Evolutionary conservation across 2,888 invertebrate genomes (phyloP), one percentile per base, ranked within the genome.

Genomic region (Dorcus parallelipipedus): DNA sequence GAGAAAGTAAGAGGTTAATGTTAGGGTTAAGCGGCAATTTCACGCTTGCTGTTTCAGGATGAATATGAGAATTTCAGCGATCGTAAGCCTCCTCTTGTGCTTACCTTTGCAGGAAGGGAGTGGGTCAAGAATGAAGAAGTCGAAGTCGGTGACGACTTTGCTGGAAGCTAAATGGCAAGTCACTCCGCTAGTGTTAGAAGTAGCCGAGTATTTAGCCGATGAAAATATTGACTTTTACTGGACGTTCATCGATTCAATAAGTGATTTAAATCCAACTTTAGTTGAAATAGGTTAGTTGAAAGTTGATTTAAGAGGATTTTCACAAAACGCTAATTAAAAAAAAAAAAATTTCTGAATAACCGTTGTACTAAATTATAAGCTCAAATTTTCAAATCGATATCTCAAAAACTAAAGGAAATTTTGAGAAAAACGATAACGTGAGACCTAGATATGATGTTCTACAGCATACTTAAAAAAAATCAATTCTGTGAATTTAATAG

Each of bases 131-230:
- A 63, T 64, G 23, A 81, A 80, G 65, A 90, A 87, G 74, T 79
- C 86, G 9, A 94, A 93, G 79, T 90, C 93, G 54, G 92, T 95
- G 10, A 91, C 91, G 10, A 91, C 93, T 26, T 84, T 91, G 54
- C 86, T 98, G 40, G 91, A 96, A 78, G 94, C 97, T 1, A 96
- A 97, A 84, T 99, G 98, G 98, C 84, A 86, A 65, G 86, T 91
- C 53, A 96, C 97, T 14, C 97, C 97, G 7, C 80, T 97, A 53
- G 85, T 93, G 48, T 82, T 97, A 58, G 98, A 99, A 81, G 86
- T 93, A 38, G 92, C 95, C 39, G 97, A 93, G 77, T 91, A 91
- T 78, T 80, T 93, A 60, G 84, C 88, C 8, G 91, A 90, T 72
- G 93, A 94, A 77, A 91, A 89, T 78, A 75, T 86, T 0, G 87